Percentiles rank a stretch among this genome's conserved stretches.
These are phyloP conservation scores for Danio kyathit DNA, from an alignment of 2,797 vertebrate species.

Conservation along the genomic window DNA sequence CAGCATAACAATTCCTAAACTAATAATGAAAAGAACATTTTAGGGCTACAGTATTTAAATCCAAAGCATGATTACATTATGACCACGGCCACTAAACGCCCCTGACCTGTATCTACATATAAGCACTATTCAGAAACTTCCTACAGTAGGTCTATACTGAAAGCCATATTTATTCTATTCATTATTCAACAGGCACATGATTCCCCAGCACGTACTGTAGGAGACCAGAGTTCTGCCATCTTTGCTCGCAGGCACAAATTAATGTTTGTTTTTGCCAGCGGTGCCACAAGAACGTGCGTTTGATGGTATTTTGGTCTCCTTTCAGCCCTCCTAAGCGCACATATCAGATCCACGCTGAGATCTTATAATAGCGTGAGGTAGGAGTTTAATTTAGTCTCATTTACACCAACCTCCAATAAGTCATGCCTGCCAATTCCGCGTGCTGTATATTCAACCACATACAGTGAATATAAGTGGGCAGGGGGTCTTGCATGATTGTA, in stretches of 20 bases:
- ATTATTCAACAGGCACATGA: background rate
- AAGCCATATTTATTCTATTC: background rate
- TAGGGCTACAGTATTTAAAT: background rate
- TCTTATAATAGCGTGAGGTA: conserved; percentile 20
- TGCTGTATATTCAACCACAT: conserved; percentile 29
- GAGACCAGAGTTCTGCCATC: background rate
- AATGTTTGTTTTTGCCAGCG: background rate
- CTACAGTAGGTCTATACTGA: background rate
- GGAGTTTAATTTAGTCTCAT: conserved; percentile 19
- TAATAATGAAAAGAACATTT: background rate
- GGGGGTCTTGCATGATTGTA: conserved; percentile 52
- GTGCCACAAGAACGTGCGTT: background rate
- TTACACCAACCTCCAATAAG: conserved; percentile 21
- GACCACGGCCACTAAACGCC: background rate
- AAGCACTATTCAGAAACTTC: background rate
- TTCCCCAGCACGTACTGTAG: background rate
- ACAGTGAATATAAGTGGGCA: conserved; percentile 30
- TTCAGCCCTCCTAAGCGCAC: background rate
- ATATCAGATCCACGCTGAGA: conserved; percentile 5
- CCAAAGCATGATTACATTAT: background rate
- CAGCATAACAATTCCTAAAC: background rate
- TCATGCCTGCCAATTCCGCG: background rate
- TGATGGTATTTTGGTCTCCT: background rate
- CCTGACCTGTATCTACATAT: background rate
- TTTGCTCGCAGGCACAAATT: background rate